phyloP scores from a whole-genome alignment of 2,888 invertebrate genomes.

The Rhingia campestris region DNA sequence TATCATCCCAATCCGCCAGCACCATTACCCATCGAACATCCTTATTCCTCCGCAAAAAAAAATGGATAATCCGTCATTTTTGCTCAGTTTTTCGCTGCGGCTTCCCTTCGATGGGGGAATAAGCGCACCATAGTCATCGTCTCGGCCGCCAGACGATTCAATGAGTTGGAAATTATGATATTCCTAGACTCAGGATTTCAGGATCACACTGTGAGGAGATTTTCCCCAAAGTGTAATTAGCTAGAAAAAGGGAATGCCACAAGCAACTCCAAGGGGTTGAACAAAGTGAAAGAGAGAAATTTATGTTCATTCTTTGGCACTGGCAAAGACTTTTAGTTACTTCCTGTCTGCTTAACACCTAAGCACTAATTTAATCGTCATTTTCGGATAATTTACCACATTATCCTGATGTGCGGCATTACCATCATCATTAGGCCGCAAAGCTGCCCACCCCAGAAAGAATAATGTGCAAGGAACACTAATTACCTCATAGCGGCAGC shows the following conservation, averaged over 20 bases:
- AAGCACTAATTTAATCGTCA: constrained; percentile 74
- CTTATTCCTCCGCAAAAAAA: constrained; percentile 17
- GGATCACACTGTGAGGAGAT: constrained; percentile 1
- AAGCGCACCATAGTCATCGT: constrained; percentile 16
- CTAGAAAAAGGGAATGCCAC: constrained; percentile 39
- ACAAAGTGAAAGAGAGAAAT: constrained; percentile 26
- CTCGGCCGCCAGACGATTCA: constrained; percentile 64
- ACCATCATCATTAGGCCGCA: constrained; percentile 68
- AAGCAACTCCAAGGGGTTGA: not conserved
- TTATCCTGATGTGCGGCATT: constrained; percentile 70
- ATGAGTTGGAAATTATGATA: constrained; percentile 73
- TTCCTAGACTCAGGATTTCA: constrained; percentile 35
- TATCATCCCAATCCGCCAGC: not conserved
- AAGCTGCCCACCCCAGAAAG: constrained; percentile 39
- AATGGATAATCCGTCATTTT: constrained; percentile 69
- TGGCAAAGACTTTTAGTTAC: constrained; percentile 63
- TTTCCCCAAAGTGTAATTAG: constrained; percentile 62
- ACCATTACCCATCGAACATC: constrained; percentile 16
- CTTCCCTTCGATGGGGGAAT: constrained; percentile 26
- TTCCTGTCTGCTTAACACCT: constrained; percentile 74
- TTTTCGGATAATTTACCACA: constrained; percentile 74
- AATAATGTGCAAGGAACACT: constrained; percentile 45
- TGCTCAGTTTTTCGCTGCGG: constrained; percentile 4
- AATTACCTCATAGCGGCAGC: constrained; percentile 41
- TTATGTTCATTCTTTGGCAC: constrained; percentile 19